These are phyloP conservation scores for Calonectris borealis DNA, from an alignment of 2,113 vertebrate species.

Conservation along the genomic window DNA sequence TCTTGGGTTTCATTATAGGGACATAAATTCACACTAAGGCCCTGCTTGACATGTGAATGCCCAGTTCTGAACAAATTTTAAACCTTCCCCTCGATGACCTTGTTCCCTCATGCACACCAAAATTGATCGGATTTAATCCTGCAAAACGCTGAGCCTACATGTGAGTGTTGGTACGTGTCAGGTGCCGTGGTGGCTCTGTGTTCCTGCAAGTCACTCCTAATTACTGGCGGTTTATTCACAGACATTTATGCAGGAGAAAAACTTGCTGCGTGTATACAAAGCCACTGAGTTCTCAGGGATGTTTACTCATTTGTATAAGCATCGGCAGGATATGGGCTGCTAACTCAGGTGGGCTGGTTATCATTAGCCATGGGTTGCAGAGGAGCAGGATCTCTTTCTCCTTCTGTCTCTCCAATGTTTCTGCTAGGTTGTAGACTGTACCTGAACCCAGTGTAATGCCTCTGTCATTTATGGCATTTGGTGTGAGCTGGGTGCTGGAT, in stretches of 20 bases:
- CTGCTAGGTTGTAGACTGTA: background rate
- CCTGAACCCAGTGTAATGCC: background rate
- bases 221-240: background rate
- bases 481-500: background rate
- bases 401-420: background rate
- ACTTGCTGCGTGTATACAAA: too few relatives aligned
- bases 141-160: background rate
- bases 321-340: background rate
- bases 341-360: background rate
- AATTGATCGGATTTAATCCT: background rate
- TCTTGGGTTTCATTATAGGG: background rate
- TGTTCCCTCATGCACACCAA: background rate
- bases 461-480: background rate
- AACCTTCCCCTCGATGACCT: background rate
- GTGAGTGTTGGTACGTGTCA: too few relatives aligned
- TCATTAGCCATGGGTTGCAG: background rate
- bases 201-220: background rate
- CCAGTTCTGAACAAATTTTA: background rate
- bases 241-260: background rate
- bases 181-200: background rate
- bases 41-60: accelerated
- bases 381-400: background rate
- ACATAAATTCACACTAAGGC: background rate
- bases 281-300: background rate
- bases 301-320: background rate